These are phyloP conservation scores for Gobius niger DNA, from an alignment of 2,113 vertebrate genomes.

Conservation along the genomic window DNA sequence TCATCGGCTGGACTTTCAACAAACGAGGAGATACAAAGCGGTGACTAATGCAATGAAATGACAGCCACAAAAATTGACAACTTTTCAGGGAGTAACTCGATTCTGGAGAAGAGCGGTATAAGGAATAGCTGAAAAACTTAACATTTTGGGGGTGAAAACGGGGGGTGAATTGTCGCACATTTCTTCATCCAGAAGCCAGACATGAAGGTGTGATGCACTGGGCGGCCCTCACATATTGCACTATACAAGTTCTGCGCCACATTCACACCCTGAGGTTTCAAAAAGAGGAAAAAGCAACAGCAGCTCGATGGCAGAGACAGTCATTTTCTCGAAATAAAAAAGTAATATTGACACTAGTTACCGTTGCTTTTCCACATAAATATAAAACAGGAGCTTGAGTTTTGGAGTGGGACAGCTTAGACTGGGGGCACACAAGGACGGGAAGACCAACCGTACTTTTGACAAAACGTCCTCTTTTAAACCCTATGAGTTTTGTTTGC, in stretches of 20 bases:
- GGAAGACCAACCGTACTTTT: slow-evolving; percentile 70
- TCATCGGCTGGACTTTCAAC: slow-evolving; percentile 55
- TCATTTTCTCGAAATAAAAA: slow-evolving; percentile 29
- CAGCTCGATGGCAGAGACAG: slow-evolving; percentile 70
- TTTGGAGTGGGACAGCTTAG: slow-evolving; percentile 24
- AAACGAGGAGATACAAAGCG: slow-evolving; percentile 6
- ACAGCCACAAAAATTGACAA: slow-evolving; percentile 17
- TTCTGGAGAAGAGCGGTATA: slow-evolving; percentile 11
- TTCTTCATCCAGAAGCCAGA: slow-evolving; percentile 12
- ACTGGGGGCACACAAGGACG: slow-evolving; percentile 29
- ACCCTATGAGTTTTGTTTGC: slow-evolving; percentile 48
- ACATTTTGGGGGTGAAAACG: slow-evolving; percentile 1
- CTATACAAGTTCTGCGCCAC: slow-evolving; percentile 42
- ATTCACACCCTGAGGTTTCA: slow-evolving; percentile 53
- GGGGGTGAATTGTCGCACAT: slow-evolving; percentile 7
- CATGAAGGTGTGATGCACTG: slow-evolving; percentile 42
- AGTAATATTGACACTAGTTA: slow-evolving; percentile 19
- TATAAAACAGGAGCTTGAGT: slow-evolving; percentile 26
- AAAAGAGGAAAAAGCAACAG: slow-evolving; percentile 55
- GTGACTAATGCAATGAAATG: slow-evolving; percentile 11
- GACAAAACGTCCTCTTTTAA: slow-evolving; percentile 61
- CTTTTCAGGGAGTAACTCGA: slow-evolving; percentile 18
- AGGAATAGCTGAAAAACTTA: not conserved
- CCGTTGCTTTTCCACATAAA: slow-evolving; percentile 58
- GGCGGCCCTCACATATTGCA: slow-evolving; percentile 66